A percentile compares a stretch with the other conserved stretches of the same genome.
Conservation (phyloP, 1,140 invertebrate genomes). For the Aphis gossypii region DNA sequence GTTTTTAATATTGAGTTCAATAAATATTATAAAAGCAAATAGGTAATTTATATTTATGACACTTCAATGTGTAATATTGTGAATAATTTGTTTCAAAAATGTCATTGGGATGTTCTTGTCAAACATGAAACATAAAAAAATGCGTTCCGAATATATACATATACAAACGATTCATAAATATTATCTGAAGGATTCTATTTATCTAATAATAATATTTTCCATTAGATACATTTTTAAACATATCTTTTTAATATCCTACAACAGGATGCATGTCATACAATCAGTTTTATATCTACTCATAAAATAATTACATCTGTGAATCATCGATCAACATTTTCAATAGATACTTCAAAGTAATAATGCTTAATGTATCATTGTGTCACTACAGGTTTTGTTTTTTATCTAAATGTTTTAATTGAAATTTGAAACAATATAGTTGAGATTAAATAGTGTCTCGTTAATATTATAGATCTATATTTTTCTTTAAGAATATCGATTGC, state of each 20-base stretch:
- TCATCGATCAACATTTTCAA: background rate
- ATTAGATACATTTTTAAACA: background rate
- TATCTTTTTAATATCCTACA: background rate
- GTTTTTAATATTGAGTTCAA: background rate
- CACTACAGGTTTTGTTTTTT: background rate
- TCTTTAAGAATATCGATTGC: background rate
- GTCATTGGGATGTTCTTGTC: background rate
- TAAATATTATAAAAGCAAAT: background rate
- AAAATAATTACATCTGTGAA: background rate
- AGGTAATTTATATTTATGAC: conserved; percentile 1
- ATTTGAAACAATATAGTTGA: background rate
- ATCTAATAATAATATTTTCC: background rate
- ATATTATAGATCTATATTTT: no score
- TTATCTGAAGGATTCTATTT: background rate
- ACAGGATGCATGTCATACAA: background rate
- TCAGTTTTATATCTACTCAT: background rate
- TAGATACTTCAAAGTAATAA: background rate
- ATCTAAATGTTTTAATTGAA: background rate
- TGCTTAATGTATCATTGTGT: background rate
- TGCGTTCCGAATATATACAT: background rate
- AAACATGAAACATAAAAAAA: background rate
- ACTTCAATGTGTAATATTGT: background rate
- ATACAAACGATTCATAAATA: background rate
- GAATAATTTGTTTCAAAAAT: conserved; percentile 9
- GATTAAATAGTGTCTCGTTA: no score